Conservation (phyloP, 2,888 invertebrate species). For the Listrodromus nycthemerus region DNA sequence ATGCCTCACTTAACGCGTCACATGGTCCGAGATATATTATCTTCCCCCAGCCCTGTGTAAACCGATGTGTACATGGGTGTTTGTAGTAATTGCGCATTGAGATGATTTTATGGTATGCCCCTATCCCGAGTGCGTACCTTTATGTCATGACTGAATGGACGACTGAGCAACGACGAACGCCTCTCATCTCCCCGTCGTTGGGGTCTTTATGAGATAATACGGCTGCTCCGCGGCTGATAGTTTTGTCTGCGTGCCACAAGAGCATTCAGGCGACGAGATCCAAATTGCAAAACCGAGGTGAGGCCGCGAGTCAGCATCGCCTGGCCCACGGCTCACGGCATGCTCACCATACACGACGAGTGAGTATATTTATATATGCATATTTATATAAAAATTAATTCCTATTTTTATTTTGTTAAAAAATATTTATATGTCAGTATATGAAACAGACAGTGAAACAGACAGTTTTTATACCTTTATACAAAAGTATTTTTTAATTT, state of each 20-base stretch:
- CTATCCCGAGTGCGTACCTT: conserved; percentile 76
- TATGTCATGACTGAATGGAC: conserved; percentile 79
- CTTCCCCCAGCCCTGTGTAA: conserved; percentile 3
- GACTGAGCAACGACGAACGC: conserved; percentile 69
- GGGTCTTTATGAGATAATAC: conserved; percentile 79
- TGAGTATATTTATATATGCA: conserved; percentile 66
- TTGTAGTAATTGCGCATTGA: conserved; percentile 77
- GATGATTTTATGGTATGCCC: conserved; percentile 73
- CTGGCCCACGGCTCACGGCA: conserved; percentile 70
- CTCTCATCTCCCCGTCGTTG: conserved; percentile 67
- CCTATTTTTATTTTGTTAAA: neutral
- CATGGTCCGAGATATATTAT: conserved; percentile 7
- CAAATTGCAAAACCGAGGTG: conserved; percentile 72
- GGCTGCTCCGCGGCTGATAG: conserved; percentile 66
- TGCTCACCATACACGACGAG: conserved; percentile 79
- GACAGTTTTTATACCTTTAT: neutral
- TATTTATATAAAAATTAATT: neutral
- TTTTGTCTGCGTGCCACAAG: conserved; percentile 69
- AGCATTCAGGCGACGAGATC: conserved; percentile 38
- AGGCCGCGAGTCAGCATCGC: conserved; percentile 68
- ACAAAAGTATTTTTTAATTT: too few relatives aligned
- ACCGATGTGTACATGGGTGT: conserved; percentile 65
- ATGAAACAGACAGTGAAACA: neutral
- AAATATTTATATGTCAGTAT: neutral
- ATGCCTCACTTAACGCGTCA: neutral